Evolutionary conservation across 2,797 vertebrate genomes (phyloP), one percentile per base, ranked within the genome.

Genomic region (Tauraco hartlaubi): DNA sequence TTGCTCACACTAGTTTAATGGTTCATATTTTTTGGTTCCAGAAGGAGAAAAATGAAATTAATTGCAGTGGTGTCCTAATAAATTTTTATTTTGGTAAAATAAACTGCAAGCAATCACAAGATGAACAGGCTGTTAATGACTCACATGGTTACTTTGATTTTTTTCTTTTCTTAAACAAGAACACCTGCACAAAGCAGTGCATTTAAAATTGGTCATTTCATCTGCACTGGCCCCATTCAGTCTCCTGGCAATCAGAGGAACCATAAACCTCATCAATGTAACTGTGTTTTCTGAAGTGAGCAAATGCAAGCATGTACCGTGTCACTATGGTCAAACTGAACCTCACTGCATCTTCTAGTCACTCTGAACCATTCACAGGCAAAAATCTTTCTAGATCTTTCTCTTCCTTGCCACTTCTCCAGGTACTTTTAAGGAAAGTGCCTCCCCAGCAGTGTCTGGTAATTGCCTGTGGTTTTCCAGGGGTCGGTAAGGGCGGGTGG

Each of bases 11-110:
- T 49, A 49, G 14, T 37, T 86, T 73, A 56, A 59, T 56, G 41
- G 41, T 84, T 88, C 68, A 11, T 43, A 43, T 9, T 71, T 78
- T 66, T 89, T 81, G 21, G n/a, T 89, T 77, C 37, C 61, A 39
- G 6, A 84, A 73, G 59, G n/a, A 88, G 68, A 96, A 46, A 15
- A 55, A 46, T 82, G 51, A 69, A 87, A 89, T 91, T 72, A 25
- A 33, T 68, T 55, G 15, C 67, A 73, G 28, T 55, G 12, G 15
- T 35, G 12, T 68, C 46, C 51, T 16, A 62, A 33, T 61, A 79
- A 66, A 56, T 90, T 82, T 85, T 94, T 11, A 54, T 77, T 89
- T 94, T 43, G 67, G 44, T 68, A 39, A 90, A 66, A 87, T 76
- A 87, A 76, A 59, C 33, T 3, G 2, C 28, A 67, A 44, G 39